Evolutionary conservation across 2,113 vertebrate species (phyloP), one percentile per base, ranked within the genome.

Genomic region (Coryphaenoides rupestris): DNA sequence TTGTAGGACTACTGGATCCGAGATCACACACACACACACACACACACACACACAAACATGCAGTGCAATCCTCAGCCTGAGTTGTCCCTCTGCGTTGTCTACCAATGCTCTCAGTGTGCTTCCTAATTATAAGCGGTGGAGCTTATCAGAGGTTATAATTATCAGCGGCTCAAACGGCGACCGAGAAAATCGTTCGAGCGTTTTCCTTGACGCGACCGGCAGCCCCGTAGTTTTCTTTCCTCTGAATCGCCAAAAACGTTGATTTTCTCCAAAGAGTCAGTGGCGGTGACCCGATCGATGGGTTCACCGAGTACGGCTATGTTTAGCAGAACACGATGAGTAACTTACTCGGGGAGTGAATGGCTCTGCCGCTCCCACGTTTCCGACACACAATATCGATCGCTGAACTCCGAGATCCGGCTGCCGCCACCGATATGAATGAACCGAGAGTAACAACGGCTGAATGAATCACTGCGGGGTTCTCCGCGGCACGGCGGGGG

Each of bases 171-270:
- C 60, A 19, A 70, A 71, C 77, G 47, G 53, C 45, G 21, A 21
- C 3, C 13, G 23, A 19, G 40, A 33, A 66, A 26, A 14, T 24
- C 56, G n/a, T 12, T n/a, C n/a, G n/a, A n/a, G n/a, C n/a, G n/a
- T n/a, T n/a, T 40, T 5, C 1, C 60, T 58, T 58, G 52, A 58
- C 26, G 62, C 64, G 47, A 65, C 33, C 60, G 17, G 15, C 47
- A n/a, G 47, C 15, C 47, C 47, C 16, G 12, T 6, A 53, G 50
- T 53, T 13, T 33, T n/a, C 45, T 50, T 24, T 62, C 21, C 33
- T 54, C 22, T 65, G 50, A 63, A 71, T 75, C 69, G n/a, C 47
- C 33, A 55, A 58, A n/a, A 72, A 71, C 60, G 33, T 59, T 5
- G 40, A 21, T 55, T 2, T 70, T 28, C 56, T 28, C 33, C 24